Evolutionary conservation across 23 tunicate species (phyloP).

Genomic region (Aplidium turbinatum): DNA sequence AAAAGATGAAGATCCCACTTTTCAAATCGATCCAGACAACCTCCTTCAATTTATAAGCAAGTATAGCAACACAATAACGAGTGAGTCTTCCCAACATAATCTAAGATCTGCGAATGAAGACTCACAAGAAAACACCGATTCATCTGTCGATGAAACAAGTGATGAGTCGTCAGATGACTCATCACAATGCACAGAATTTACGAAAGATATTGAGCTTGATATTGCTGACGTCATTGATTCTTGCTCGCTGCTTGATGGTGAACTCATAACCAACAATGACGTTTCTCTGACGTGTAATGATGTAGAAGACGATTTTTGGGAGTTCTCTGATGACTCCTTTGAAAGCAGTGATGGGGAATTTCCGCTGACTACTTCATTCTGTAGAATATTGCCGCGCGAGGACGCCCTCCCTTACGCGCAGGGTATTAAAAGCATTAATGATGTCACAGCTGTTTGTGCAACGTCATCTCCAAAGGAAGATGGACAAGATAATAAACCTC

Average conservation of each 20-base stretch:
- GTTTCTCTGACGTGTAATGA: neutral
- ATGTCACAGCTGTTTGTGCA: too few species aligned
- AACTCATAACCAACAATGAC: slow-evolving; percentile 8
- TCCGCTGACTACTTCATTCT: slow-evolving; percentile 22
- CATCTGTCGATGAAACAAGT: too few species aligned
- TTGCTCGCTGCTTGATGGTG: slow-evolving; percentile 28
- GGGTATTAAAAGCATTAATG: too few species aligned
- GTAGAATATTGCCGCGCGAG: slow-evolving; percentile 1
- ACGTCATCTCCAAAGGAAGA: too few species aligned
- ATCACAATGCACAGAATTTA: neutral
- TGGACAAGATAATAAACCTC: too few species aligned
- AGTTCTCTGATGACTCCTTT: neutral
- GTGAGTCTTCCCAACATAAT: too few species aligned
- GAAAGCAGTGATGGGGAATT: slow-evolving; percentile 1
- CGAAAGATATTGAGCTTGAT: slow-evolving; percentile 15
- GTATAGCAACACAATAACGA: too few species aligned
- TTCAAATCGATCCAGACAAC: too few species aligned
- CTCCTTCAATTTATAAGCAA: too few species aligned
- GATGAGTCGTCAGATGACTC: neutral
- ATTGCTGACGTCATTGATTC: slow-evolving; percentile 30
- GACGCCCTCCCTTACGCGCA: neutral
- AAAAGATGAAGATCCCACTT: too few species aligned
- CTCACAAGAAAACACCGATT: too few species aligned
- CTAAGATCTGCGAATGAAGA: too few species aligned
- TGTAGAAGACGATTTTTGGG: neutral